Conservation (phyloP, 2,797 vertebrate species). For the Diceros bicornis region DNA sequence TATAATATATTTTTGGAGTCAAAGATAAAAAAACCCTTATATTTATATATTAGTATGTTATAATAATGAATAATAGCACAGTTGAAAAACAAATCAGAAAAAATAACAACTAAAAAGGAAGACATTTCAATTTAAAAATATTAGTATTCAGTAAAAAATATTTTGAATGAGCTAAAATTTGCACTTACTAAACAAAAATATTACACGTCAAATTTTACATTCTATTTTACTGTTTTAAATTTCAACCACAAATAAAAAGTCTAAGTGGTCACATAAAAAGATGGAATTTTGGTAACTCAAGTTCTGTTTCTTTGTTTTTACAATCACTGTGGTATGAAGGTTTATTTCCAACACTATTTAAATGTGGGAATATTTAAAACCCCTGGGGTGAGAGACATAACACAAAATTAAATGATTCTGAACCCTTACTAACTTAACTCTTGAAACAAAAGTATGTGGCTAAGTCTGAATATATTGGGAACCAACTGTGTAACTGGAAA, state of each 20-base stretch:
- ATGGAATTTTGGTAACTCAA: conserved; percentile 10
- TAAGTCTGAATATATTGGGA: background rate
- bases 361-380: background rate
- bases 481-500: background rate
- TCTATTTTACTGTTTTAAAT: conserved; percentile 33
- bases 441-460: background rate
- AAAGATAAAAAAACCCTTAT: conserved; percentile 23
- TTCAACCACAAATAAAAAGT: conserved; percentile 40
- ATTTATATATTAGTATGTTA: background rate
- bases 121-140: conserved; percentile 46
- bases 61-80: background rate
- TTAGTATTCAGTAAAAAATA: conserved; percentile 18
- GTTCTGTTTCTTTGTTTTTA: conserved; percentile 3
- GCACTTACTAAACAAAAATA: conserved; percentile 36
- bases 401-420: background rate
- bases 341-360: conserved; percentile 42
- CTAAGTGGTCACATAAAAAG: background rate
- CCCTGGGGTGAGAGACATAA: background rate
- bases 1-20: conserved; percentile 5
- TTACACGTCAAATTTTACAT: background rate
- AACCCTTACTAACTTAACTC: background rate
- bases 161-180: conserved; percentile 49
- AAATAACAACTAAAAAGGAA: background rate
- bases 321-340: background rate
- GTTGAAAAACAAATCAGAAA: background rate